Conservation (phyloP, 2,113 vertebrate species). For the Haplotaxodon microlepis region DNA sequence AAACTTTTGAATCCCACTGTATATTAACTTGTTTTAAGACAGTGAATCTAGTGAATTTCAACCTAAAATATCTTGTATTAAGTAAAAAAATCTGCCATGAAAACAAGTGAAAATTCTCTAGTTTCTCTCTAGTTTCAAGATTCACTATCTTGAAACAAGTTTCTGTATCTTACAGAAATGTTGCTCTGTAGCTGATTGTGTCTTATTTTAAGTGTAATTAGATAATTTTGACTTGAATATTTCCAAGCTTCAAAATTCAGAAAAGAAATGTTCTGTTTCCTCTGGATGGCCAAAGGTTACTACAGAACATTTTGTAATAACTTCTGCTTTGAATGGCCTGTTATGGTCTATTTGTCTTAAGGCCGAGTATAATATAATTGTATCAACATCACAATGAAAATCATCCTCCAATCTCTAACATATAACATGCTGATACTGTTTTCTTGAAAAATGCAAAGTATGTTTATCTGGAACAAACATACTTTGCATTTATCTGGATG, state of each 20-base stretch:
- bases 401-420: fast-evolving
- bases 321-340: fast-evolving
- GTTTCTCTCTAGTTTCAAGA: neutral
- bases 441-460: neutral
- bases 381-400: fast-evolving
- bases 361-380: neutral
- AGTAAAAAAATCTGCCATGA: fast-evolving
- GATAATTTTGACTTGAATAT: fast-evolving
- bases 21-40: too few species aligned
- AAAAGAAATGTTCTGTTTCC: neutral
- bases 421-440: fast-evolving
- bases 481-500: neutral
- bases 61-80: too few species aligned
- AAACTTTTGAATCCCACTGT: too few species aligned
- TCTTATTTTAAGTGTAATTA: neutral
- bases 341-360: neutral
- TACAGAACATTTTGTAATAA: neutral
- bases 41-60: too few species aligned
- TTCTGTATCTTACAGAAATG: neutral
- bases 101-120: fast-evolving
- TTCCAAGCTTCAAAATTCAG: fast-evolving
- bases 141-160: fast-evolving
- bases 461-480: neutral
- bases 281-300: neutral
- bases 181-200: neutral